These are phyloP conservation scores for Oenanthe melanoleuca DNA, from an alignment of 2,113 vertebrate genomes.

Conservation along the genomic window DNA sequence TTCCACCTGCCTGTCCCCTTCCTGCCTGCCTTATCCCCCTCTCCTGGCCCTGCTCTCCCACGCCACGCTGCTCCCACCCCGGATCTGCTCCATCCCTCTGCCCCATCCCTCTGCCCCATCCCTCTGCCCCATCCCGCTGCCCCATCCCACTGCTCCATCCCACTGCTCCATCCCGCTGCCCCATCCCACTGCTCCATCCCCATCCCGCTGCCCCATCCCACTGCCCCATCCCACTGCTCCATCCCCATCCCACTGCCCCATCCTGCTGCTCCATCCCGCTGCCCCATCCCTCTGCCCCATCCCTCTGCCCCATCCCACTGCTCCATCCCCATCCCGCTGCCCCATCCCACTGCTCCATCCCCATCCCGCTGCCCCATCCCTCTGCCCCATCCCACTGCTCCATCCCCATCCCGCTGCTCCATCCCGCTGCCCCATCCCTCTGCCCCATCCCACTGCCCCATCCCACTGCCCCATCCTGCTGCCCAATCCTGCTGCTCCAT, in stretches of 20 bases:
- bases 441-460: background rate
- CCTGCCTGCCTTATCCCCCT: background rate
- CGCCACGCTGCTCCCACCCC: rapidly evolving
- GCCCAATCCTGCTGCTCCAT: background rate
- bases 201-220: no score
- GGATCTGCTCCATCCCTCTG: background rate
- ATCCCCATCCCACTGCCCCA: background rate
- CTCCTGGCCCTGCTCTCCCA: conserved; percentile 21
- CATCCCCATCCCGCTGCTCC: background rate
- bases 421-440: background rate
- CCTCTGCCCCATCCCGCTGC: background rate
- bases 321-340: background rate
- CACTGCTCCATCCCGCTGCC: background rate
- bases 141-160: background rate
- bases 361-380: background rate
- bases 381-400: background rate
- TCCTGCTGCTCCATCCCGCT: background rate
- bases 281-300: background rate
- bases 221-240: background rate
- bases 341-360: no score
- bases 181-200: background rate
- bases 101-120: background rate
- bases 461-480: no score
- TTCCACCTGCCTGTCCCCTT: conserved; percentile 60
- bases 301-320: background rate